Conservation (phyloP, 2,797 vertebrate genomes). For the Gobio occitaniae region DNA sequence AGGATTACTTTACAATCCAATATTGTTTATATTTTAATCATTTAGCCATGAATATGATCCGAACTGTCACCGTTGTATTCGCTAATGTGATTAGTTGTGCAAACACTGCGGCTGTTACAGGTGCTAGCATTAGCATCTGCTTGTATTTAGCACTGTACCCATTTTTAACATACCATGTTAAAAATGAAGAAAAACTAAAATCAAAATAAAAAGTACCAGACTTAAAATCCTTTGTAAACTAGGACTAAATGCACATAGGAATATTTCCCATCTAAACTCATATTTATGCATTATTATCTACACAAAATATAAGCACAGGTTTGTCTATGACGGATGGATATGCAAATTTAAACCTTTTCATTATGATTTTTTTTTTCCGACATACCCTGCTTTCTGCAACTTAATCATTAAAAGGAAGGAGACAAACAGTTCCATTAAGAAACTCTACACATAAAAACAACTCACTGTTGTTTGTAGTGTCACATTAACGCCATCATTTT, state of each 20-base stretch:
- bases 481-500: constrained; percentile 20
- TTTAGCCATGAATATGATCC: constrained; percentile 75
- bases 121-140: constrained; percentile 54
- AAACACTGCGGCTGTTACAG: constrained; percentile 76
- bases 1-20: constrained; percentile 87
- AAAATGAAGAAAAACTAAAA: constrained; percentile 12
- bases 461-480: constrained; percentile 26
- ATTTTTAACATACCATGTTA: constrained; percentile 29
- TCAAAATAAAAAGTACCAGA: constrained; percentile 38
- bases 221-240: constrained; percentile 45
- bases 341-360: constrained; percentile 9
- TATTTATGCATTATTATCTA: constrained; percentile 16
- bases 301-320: constrained; percentile 16
- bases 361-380: background rate
- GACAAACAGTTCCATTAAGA: constrained; percentile 13
- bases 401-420: constrained; percentile 23
- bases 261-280: constrained; percentile 37
- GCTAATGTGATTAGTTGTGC: constrained; percentile 82
- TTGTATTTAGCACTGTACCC: constrained; percentile 48
- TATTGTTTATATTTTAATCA: constrained; percentile 77
- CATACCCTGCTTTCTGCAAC: constrained; percentile 26
- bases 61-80: constrained; percentile 81
- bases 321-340: constrained; percentile 2
- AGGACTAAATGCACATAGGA: constrained; percentile 48
- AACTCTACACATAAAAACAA: constrained; percentile 33